Evolutionary conservation across 1,140 invertebrate species (phyloP), one percentile per base, ranked within the genome.

Genomic region (Magallana ariakensis): DNA sequence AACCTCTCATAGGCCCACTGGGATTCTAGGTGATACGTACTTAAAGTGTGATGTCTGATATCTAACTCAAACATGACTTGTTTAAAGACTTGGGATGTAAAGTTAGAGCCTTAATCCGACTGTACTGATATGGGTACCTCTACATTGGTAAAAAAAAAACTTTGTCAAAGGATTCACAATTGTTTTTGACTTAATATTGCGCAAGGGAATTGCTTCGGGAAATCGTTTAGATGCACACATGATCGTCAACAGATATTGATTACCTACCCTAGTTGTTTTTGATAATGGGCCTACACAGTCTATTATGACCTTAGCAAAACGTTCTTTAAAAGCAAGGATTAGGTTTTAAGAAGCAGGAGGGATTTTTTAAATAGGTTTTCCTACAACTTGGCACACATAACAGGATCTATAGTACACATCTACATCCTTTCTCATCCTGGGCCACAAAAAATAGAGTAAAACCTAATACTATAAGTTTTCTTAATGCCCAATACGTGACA

Each of bases 311-410:
- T 85, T 83, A 84, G 87, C 87, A 55, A 89, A 90, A 4, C 66
- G n/a, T 60, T 60, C 58, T 60, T 60, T 16, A 60, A 60, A 60
- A 10, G 58, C 58, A 10, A 16, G 58, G 16, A 60, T 60, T n/a
- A n/a, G n/a, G n/a, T n/a, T n/a, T n/a, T n/a, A n/a, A n/a, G n/a
- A n/a, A n/a, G n/a, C n/a, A n/a, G n/a, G n/a, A 60, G 58, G 58
- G 16, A 88, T 89, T 57, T 33, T 86, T 22, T 85, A 66, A 62
- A 89, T 90, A 54, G 87, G 85, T 83, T 91, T 89, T 56, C 89
- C 85, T 56, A 90, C 87, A 80, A 90, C 66, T 55, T 91, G 88
- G 89, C 89, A 89, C n/a, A n/a, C n/a, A n/a, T n/a, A n/a, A n/a
- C n/a, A n/a, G n/a, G 84, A 85, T 46, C 83, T 89, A 33, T 84